phyloP scores from a whole-genome alignment of 2,888 invertebrate genomes.

The Atrina japonica region DNA sequence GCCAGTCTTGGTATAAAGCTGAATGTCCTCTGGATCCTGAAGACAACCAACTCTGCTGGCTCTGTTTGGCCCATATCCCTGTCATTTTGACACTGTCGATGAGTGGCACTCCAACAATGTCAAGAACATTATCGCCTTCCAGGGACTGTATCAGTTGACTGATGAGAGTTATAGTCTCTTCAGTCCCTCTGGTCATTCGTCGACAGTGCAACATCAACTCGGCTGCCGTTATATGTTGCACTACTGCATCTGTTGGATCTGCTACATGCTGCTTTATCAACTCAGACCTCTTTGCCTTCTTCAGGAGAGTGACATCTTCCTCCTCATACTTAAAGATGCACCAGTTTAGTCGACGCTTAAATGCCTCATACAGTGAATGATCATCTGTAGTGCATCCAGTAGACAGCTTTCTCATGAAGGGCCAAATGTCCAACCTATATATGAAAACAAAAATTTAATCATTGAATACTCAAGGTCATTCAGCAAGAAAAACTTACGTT shows the following conservation, averaged over 20 bases:
- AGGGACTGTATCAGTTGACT: slow-evolving; percentile 32
- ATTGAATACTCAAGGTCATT: too few relatives aligned
- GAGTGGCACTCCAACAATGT: slow-evolving; percentile 45
- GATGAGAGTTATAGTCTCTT: slow-evolving; percentile 16
- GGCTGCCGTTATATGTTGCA: slow-evolving; percentile 33
- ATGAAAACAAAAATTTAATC: too few relatives aligned
- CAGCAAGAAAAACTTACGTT: too few relatives aligned
- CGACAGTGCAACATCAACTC: slow-evolving; percentile 47
- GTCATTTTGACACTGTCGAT: slow-evolving; percentile 33
- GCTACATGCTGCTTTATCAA: slow-evolving; percentile 31
- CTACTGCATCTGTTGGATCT: slow-evolving; percentile 42
- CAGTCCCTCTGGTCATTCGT: slow-evolving; percentile 36
- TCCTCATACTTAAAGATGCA: slow-evolving; percentile 55
- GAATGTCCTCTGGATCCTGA: slow-evolving; percentile 46
- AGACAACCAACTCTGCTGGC: slow-evolving; percentile 45
- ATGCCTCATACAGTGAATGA: slow-evolving; percentile 52
- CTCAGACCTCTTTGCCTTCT: slow-evolving; percentile 52
- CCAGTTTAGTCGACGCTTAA: slow-evolving; percentile 49
- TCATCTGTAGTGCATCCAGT: slow-evolving; percentile 48
- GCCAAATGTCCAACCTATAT: slow-evolving; percentile 59
- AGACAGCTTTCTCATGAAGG: slow-evolving; percentile 58
- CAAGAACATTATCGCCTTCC: slow-evolving; percentile 32
- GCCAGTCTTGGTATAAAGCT: slow-evolving; percentile 51
- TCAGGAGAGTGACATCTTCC: slow-evolving; percentile 49
- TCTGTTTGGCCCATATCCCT: slow-evolving; percentile 49